Evolutionary conservation across 2,888 invertebrate species (phyloP), one percentile per base, ranked within the genome.

Genomic region (Eupeodes luniger): DNA sequence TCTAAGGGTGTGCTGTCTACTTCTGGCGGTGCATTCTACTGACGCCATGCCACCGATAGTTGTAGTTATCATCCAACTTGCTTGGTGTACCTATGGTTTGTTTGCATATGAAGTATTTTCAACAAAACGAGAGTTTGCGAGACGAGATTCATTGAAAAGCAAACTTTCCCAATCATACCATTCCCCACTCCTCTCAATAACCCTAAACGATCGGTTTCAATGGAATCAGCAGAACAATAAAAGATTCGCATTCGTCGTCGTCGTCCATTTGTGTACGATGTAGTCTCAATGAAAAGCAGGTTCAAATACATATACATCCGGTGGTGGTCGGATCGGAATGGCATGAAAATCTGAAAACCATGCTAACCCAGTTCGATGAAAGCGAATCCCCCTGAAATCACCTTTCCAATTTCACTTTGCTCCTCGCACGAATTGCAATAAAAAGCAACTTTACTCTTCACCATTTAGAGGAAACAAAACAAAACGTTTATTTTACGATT

Each of bases 401-500:
- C 61, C 78, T 44, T 49, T 19, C n/a, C n/a, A 14, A 4, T 4
- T 40, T 49, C 34, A 27, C 67, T 40, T 44, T 47, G 40, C 36
- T 51, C 59, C n/a, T 47, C 40, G n/a, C 27, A 34, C 14, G 11
- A 14, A 16, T 44, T 62, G 78, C 88, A 78, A 85, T 88, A 81
- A 88, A 88, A 81, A 64, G 74, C 88, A 81, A 70, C 85, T 85
- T 88, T 87, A 87, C 80, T 81, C 80, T 72, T 80, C 51, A 51
- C 87, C 72, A 84, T 87, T 84, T 85, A 85, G 81, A 81, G 85
- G 69, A 75, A 88, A 88, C 88, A 88, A 88, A 88, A 88, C 88
- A 88, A 88, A 88, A 88, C 88, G 85, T 70, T 88, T 88, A 81
- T 88, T 81, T 85, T 72, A 85, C 88, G 88, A 88, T 88, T 88